Evolutionary conservation across 2,888 invertebrate species (phyloP), one percentile per base, ranked within the genome.

Genomic region (Ramazzottius varieornatus): DNA sequence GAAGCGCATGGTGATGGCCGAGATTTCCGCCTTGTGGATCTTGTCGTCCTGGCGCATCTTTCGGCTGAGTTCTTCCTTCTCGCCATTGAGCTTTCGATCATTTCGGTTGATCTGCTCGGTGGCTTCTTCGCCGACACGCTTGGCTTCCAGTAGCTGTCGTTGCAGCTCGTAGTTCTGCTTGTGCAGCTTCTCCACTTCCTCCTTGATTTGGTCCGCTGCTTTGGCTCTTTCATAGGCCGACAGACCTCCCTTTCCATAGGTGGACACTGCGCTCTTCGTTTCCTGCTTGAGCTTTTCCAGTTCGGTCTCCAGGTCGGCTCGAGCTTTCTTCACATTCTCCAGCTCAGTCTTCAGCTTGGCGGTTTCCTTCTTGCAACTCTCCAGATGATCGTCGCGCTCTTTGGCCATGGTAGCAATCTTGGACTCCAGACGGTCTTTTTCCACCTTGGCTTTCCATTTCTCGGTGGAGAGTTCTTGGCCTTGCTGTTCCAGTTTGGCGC

Each of bases 101-200:
- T 29, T 54, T 4, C 54, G 54, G 16, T 13, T 4, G 4, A 54
- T 16, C 54, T n/a, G 54, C 29, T 54, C 54, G n/a, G n/a, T 24
- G 20, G 54, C 54, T 29, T 54, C 54, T 16, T 54, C 54, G 20
- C 54, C 54, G 29, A 24, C 54, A n/a, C 54, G 13, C 54, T 24
- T 16, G 16, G 54, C 54, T 4, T 54, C 54, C 29, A 54, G 54
- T 24, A 54, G 29, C 54, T 54, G 54, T 24, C 24, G 8, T 24
- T 54, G 54, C 54, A 54, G 54, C 13, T 54, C 54, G n/a, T 24
- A 29, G 24, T 54, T 54, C 54, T 54, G 54, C 29, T 54, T 54
- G 54, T 54, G 54, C 54, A 54, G 54, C 29, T 54, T 54, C 54
- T 54, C 54, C 54, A 54, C 54, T 29, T 54, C 54, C 54, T 54